Conservation (phyloP, 2,888 invertebrate genomes). For the Autographa pulchrina region DNA sequence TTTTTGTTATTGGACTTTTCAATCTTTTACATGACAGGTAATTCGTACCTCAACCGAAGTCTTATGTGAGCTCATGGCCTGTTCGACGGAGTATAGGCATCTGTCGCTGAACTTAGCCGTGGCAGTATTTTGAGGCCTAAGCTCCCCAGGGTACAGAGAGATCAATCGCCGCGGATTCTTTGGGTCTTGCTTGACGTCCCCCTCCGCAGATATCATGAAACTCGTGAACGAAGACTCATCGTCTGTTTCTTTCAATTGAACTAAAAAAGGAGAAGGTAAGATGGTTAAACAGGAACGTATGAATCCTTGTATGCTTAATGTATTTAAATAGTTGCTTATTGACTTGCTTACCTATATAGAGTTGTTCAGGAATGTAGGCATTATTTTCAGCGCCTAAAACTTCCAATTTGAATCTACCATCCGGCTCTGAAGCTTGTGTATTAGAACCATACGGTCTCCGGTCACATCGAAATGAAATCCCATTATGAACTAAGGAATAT, state of each 20-base stretch:
- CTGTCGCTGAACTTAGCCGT: slow-evolving; percentile 80
- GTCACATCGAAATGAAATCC: slow-evolving; percentile 76
- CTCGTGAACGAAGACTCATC: slow-evolving; percentile 76
- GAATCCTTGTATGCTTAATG: too few species aligned
- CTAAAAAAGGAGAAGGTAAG: slow-evolving; percentile 63
- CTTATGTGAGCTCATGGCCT: slow-evolving; percentile 73
- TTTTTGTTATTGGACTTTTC: too few species aligned
- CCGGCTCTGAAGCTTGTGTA: slow-evolving; percentile 74
- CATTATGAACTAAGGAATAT: slow-evolving; percentile 21
- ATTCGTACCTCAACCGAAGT: slow-evolving; percentile 75
- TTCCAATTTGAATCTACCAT: slow-evolving; percentile 77
- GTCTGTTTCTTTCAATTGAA: slow-evolving; percentile 77
- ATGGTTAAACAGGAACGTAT: neutral
- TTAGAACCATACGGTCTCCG: slow-evolving; percentile 80
- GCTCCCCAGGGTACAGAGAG: slow-evolving; percentile 74
- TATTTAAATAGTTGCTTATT: too few species aligned
- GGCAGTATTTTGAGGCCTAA: slow-evolving; percentile 70
- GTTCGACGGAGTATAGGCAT: slow-evolving; percentile 81
- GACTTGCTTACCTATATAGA: slow-evolving; percentile 74
- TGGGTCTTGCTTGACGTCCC: slow-evolving; percentile 77
- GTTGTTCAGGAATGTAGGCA: slow-evolving; percentile 81
- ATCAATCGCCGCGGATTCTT: slow-evolving; percentile 75
- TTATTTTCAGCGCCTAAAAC: slow-evolving; percentile 71
- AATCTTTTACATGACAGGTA: neutral
- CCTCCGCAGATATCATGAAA: slow-evolving; percentile 84